A percentile compares a stretch with the other conserved stretches of the same genome.
phyloP scores from a whole-genome alignment of 2,888 invertebrate species.

The Saturnia pavonia region DNA sequence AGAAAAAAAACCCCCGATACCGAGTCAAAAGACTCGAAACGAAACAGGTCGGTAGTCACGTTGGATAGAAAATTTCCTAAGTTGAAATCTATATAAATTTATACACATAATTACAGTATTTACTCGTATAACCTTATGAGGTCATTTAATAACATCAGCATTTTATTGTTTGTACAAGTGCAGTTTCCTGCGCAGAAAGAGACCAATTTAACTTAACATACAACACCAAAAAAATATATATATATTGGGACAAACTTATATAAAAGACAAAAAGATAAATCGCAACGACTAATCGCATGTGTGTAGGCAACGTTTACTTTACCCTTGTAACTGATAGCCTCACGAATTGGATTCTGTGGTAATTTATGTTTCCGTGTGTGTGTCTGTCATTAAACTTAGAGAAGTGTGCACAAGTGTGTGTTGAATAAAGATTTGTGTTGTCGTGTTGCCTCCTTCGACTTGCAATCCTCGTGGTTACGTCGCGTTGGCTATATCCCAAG shows the following conservation, averaged over 20 bases:
- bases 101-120: too few species aligned
- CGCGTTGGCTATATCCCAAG: conserved; percentile 11
- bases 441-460: background rate
- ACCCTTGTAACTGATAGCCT: conserved; percentile 51
- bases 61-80: too few species aligned
- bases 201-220: too few species aligned
- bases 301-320: conserved; percentile 30
- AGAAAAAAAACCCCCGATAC: too few species aligned
- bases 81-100: too few species aligned
- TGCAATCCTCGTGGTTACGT: background rate
- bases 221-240: too few species aligned
- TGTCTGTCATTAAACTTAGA: conserved; percentile 38
- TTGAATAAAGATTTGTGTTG: conserved; percentile 11
- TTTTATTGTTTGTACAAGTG: too few species aligned
- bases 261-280: background rate
- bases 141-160: too few species aligned
- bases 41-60: too few species aligned
- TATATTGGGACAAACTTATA: background rate
- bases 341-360: conserved; percentile 48
- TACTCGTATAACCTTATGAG: too few species aligned
- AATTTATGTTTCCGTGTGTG: conserved; percentile 46
- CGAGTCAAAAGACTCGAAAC: too few species aligned
- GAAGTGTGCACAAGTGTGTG: conserved; percentile 25
- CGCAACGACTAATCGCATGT: conserved; percentile 26
- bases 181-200: too few species aligned